Evolutionary conservation across 2,888 invertebrate genomes (phyloP), one percentile per base, ranked within the genome.

Genomic region (Chaetogeoica ovagalla): DNA sequence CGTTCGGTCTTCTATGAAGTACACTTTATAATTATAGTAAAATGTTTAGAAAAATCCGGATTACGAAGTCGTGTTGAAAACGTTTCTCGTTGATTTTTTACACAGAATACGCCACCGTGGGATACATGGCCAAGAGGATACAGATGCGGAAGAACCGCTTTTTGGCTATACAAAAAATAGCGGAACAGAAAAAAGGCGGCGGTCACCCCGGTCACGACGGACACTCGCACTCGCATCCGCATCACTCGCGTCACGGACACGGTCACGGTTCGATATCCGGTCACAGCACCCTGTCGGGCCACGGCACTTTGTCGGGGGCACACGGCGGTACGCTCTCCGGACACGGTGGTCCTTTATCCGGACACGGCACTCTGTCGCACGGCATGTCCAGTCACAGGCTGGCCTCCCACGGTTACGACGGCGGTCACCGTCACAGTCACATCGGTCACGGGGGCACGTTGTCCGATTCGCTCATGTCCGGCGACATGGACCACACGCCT

Each of bases 91-190:
- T 57, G 57, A 5, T n/a, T 11, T 21, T 23, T 82, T 83, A 89
- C 88, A 84, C 91, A 96, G 98, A 98, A 90, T 98, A 97, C 88
- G 97, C 98, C 84, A 95, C 97, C 84, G 98, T 98, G 85, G 96
- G 97, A 84, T 98, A 98, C 88, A 95, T 97, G 94, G 96, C 96
- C 84, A 97, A 97, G 89, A 90, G 96, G 88, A 95, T 97, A 88
- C 96, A 96, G 87, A 96, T 97, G 95, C 90, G 96, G 86, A 95
- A 96, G 89, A 95, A 94, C 88, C 91, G 95, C 86, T 94, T 95
- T 88, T 89, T 93, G 87, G 93, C 94, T 82, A 92, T 94, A 85
- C 95, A 95, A 87, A 96, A 96, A 89, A 93, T 96, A 87, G 94
- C 94, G 83, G 94, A 95, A 85, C 94, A 95, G 88, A 94, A 95